Base-by-base conservation (phyloP, 2,113 vertebrate genomes). In the Lichenostomus cassidix region DNA sequence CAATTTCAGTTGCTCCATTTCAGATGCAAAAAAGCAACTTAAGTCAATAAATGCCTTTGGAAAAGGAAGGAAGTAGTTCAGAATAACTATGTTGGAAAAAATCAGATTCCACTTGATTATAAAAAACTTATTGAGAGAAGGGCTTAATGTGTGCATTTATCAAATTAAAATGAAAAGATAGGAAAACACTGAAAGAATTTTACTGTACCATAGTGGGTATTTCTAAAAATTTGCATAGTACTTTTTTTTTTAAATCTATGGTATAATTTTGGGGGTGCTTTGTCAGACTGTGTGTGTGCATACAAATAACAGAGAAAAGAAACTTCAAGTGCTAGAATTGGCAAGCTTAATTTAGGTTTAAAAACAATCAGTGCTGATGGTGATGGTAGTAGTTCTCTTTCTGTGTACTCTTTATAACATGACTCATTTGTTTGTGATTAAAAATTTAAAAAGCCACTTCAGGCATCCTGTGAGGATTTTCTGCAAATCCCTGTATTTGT, bases 391-490 rank as follows among this genome's bases (percentile, higher is more conserved):
- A 86, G 59, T 41, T 83, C 17, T 85, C 59, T 90, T 82, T 91
- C 76, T 88, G 59, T 80, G 77, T 79, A 68, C 69, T 74, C 69
- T 84, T 84, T 87, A 58, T 92, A 77, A 65, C 28, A 39, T 60
- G 69, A 95, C 83, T 96, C 58, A 87, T 87, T 94, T 93, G 60
- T 91, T 96, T 86, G 62, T 77, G 60, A 83, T 94, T 90, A 87
- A 96, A 96, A 89, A 81, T 92, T 85, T 56, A 80, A 83, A 94
- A 95, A 83, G 62, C 31, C 70, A 80, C 63, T 83, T 80, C 60
- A 74, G 68, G 71, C 71, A 65, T 33, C 35, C 68, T 59, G 7
- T 3, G 23, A 94, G 39, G 29, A 81, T 94, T 95, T 90, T 83
- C 92, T 90, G 59, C 83, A 88, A 41, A 93, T 86, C 28, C 31